Conservation (phyloP, 2,113 vertebrate species). For the Echinops telfairi region DNA sequence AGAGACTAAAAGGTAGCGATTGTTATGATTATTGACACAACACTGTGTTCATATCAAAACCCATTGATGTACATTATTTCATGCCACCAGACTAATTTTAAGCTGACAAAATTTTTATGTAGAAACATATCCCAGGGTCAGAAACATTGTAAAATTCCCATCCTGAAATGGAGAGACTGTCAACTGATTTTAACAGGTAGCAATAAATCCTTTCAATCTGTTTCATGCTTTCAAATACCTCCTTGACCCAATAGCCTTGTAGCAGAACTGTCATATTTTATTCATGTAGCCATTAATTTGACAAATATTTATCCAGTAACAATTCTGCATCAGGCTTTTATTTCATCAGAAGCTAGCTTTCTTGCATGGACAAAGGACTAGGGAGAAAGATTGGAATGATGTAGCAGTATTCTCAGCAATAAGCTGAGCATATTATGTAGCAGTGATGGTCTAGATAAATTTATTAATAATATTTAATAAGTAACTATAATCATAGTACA, state of each 20-base stretch:
- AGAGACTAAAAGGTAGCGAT: conserved; percentile 66
- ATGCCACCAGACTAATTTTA: conserved; percentile 47
- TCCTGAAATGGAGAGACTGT: conserved; percentile 48
- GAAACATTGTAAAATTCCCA: conserved; percentile 59
- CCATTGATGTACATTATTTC: conserved; percentile 59
- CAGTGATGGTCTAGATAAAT: neutral
- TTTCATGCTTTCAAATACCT: conserved; percentile 70
- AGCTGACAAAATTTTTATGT: conserved; percentile 52
- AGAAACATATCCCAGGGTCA: conserved; percentile 60
- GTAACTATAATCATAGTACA: neutral
- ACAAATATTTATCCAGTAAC: conserved; percentile 72
- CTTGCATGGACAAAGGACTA: conserved; percentile 7
- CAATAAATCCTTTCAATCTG: conserved; percentile 51
- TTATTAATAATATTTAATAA: neutral
- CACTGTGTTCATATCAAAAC: conserved; percentile 47
- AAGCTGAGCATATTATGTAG: neutral
- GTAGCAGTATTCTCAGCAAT: neutral
- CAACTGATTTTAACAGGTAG: conserved; percentile 45
- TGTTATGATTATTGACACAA: conserved; percentile 55
- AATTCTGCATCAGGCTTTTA: conserved; percentile 22
- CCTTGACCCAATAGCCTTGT: conserved; percentile 49
- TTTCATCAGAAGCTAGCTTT: conserved; percentile 53
- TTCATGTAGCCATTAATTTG: conserved; percentile 70
- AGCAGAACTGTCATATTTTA: conserved; percentile 68
- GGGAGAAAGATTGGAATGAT: neutral